Evolutionary conservation across 2,888 invertebrate species (phyloP).

Genomic region (Tipula helvola): DNA sequence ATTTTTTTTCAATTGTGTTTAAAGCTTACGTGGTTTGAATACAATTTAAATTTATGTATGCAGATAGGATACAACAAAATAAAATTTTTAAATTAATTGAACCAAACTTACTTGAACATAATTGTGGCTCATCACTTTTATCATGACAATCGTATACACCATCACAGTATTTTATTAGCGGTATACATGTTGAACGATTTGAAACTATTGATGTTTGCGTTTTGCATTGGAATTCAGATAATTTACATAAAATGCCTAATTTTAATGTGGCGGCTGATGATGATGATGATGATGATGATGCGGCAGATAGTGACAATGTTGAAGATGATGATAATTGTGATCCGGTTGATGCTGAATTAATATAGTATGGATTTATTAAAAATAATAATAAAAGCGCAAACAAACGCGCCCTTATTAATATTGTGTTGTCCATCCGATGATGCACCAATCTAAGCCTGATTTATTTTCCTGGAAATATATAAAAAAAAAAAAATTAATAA

Average conservation of each 20-base stretch:
- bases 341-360: conserved; percentile 6
- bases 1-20: not conserved
- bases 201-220: conserved; percentile 29
- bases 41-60: not conserved
- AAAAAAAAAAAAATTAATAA: not conserved
- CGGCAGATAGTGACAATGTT: not conserved
- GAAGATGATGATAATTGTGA: not conserved
- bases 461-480: not conserved
- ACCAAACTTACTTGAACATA: conserved; percentile 64
- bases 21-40: not conserved
- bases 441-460: not conserved
- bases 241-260: conserved; percentile 12
- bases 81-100: not conserved
- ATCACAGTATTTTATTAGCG: conserved; percentile 63
- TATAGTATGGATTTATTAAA: conserved; percentile 8
- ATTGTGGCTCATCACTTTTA: conserved; percentile 60
- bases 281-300: not conserved
- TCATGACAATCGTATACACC: conserved; percentile 66
- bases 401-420: conserved; percentile 12
- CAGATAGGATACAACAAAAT: not conserved
- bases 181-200: conserved; percentile 40
- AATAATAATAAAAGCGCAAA: conserved; percentile 14
- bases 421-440: conserved; percentile 14
- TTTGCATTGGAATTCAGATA: conserved; percentile 38
- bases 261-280: too few species aligned